Evolutionary conservation across 2,113 vertebrate species (phyloP).

Genomic region (Oryzias melastigma): DNA sequence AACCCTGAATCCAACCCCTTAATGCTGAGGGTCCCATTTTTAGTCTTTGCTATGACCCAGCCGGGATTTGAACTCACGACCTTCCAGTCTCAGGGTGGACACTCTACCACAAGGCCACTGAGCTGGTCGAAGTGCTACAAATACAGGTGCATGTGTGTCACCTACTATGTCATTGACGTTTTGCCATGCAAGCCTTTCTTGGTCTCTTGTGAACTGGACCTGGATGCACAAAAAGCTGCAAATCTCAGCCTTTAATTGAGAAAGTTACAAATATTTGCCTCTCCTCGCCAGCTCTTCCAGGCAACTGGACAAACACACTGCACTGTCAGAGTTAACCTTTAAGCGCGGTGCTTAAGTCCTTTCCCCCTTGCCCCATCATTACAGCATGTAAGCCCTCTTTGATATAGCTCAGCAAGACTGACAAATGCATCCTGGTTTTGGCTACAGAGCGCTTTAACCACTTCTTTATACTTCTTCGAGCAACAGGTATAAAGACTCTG

Average conservation of each 20-base stretch:
- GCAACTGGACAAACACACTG: slow-evolving; percentile 50
- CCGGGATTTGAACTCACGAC: no score
- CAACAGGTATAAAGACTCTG: slow-evolving; percentile 19
- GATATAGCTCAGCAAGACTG: slow-evolving; percentile 61
- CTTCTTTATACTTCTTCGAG: slow-evolving; percentile 35
- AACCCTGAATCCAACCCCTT: no score
- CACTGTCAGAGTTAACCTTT: slow-evolving; percentile 57
- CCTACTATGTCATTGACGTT: slow-evolving; percentile 11
- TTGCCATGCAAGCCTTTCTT: slow-evolving; percentile 25
- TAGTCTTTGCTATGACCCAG: no score
- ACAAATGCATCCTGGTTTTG: slow-evolving; percentile 59
- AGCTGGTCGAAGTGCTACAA: slow-evolving; percentile 1
- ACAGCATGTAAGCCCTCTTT: slow-evolving; percentile 62
- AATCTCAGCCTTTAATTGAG: slow-evolving; percentile 44
- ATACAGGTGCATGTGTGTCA: slow-evolving; percentile 2
- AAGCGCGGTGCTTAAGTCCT: slow-evolving; percentile 49
- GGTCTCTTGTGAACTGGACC: slow-evolving; percentile 7
- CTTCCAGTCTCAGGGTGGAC: no score
- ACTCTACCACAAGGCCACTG: no score
- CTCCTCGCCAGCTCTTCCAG: slow-evolving; percentile 22
- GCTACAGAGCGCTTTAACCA: slow-evolving; percentile 53
- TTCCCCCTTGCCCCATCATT: slow-evolving; percentile 51
- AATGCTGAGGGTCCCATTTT: no score
- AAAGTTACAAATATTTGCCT: slow-evolving; percentile 43
- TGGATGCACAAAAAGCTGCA: slow-evolving; percentile 13